phyloP scores from a whole-genome alignment of 2,888 invertebrate species.

The Agriopis leucophaearia region DNA sequence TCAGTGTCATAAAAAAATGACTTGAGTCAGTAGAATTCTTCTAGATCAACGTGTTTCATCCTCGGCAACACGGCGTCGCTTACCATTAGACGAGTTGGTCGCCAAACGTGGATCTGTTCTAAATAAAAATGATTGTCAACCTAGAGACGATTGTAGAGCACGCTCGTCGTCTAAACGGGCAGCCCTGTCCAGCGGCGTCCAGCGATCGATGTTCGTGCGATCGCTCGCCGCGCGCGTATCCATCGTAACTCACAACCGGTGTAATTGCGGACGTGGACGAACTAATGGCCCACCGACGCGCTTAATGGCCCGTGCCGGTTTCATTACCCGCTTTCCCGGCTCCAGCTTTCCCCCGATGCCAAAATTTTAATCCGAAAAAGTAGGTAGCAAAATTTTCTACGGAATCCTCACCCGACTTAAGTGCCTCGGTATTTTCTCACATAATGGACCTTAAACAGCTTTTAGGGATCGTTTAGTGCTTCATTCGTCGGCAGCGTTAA shows the following conservation, averaged over 20 bases:
- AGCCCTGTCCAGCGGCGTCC: slow-evolving; percentile 35
- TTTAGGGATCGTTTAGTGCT: slow-evolving; percentile 69
- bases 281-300: slow-evolving; percentile 68
- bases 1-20: too few species aligned
- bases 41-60: too few species aligned
- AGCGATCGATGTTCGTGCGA: slow-evolving; percentile 40
- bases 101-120: too few species aligned
- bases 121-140: too few species aligned
- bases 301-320: slow-evolving; percentile 74
- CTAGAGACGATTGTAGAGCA: too few species aligned
- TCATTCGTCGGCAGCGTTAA: slow-evolving; percentile 69
- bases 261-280: slow-evolving; percentile 74
- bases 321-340: slow-evolving; percentile 66
- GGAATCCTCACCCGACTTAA: slow-evolving; percentile 56
- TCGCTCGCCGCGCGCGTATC: slow-evolving; percentile 51
- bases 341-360: slow-evolving; percentile 63
- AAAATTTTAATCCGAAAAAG: slow-evolving; percentile 76
- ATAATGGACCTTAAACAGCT: slow-evolving; percentile 75
- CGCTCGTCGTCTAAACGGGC: background rate
- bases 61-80: too few species aligned
- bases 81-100: too few species aligned
- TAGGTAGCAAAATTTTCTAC: slow-evolving; percentile 52
- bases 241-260: slow-evolving; percentile 69
- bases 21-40: too few species aligned
- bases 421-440: slow-evolving; percentile 65